Evolutionary conservation across 2,888 invertebrate species (phyloP).

Genomic region (Spodoptera exigua): DNA sequence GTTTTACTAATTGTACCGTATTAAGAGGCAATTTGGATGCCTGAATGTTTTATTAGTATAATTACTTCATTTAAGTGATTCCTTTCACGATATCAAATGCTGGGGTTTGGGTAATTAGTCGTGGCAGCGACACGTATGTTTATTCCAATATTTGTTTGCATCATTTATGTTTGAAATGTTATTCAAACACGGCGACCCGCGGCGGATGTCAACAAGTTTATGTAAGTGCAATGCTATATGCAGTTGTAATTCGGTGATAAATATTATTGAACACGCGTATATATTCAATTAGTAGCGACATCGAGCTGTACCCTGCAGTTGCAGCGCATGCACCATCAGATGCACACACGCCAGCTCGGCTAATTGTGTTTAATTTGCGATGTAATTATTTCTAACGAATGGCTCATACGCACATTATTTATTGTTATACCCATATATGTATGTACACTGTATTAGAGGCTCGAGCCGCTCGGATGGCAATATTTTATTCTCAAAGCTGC

Average conservation of each 20-base stretch:
- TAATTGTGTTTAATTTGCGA: constrained; percentile 26
- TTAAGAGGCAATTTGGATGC: constrained; percentile 34
- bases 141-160: no score
- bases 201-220: constrained; percentile 20
- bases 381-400: constrained; percentile 4
- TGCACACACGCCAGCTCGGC: constrained; percentile 11
- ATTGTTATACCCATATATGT: no score
- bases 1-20: constrained; percentile 38
- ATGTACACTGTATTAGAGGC: no score
- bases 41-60: constrained; percentile 42
- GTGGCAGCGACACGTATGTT: background rate
- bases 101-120: constrained; percentile 20
- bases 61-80: constrained; percentile 44
- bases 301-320: constrained; percentile 14
- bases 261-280: constrained; percentile 23
- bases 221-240: constrained; percentile 8
- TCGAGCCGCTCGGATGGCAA: no score
- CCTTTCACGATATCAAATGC: constrained; percentile 31
- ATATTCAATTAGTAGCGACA: constrained; percentile 40
- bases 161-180: constrained; percentile 2
- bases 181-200: no score
- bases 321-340: constrained; percentile 1
- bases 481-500: no score
- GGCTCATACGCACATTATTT: no score
- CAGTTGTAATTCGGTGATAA: constrained; percentile 38